These are phyloP conservation scores for Tonatia bakeri DNA, from an alignment of 2,113 vertebrate species.

Conservation along the genomic window DNA sequence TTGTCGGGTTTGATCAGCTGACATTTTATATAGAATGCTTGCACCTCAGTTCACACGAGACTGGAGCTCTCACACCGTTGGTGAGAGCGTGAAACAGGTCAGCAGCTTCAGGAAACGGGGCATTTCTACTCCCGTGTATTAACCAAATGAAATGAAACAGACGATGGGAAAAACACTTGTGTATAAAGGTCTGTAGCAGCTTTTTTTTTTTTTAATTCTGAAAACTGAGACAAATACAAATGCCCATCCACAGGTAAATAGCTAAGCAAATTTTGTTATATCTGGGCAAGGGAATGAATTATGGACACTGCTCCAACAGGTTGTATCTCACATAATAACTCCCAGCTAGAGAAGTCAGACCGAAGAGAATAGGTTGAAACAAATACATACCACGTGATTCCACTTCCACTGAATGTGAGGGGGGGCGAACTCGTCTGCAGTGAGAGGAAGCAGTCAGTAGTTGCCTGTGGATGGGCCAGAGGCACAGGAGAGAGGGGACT, in stretches of 20 bases:
- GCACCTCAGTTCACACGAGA: background rate
- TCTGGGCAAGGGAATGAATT: background rate
- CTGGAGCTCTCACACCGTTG: background rate
- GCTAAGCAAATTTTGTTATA: background rate
- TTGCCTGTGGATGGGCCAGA: background rate
- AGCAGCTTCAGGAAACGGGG: background rate
- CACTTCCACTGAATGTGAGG: background rate
- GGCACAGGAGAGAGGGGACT: fast-evolving
- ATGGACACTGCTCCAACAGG: background rate
- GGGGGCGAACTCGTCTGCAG: background rate
- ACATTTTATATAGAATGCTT: background rate
- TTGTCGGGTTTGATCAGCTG: background rate
- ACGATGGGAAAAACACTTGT: background rate
- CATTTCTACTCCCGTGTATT: background rate
- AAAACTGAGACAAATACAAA: background rate
- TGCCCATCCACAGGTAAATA: background rate
- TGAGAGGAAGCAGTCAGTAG: background rate
- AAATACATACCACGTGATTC: background rate
- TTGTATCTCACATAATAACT: background rate
- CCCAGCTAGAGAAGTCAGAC: background rate
- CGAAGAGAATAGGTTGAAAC: background rate
- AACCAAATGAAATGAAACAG: background rate
- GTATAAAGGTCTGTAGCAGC: background rate
- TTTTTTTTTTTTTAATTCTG: background rate
- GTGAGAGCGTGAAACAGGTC: background rate